Conservation (phyloP, 2,888 invertebrate genomes). For the Nomada flava region DNA sequence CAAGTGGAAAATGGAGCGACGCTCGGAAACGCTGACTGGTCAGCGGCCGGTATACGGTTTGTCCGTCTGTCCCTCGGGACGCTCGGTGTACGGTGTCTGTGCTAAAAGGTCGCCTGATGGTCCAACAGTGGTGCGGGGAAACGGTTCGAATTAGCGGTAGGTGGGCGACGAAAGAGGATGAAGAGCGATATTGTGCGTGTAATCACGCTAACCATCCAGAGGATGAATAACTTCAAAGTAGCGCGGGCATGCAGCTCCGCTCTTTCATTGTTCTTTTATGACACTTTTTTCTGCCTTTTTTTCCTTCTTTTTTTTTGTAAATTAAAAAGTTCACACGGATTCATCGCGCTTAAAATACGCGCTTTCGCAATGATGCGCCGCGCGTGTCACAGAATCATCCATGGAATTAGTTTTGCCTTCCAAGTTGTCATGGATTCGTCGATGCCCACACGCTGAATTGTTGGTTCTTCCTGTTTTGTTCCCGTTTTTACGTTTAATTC, state of each 20-base stretch:
- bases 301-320: not conserved
- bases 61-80: constrained; percentile 79
- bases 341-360: constrained; percentile 20
- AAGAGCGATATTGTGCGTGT: constrained; percentile 78
- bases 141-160: constrained; percentile 58
- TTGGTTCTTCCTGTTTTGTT: not conserved
- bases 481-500: constrained; percentile 7
- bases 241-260: no score
- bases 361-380: constrained; percentile 20
- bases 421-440: no score
- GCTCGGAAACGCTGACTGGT: constrained; percentile 75
- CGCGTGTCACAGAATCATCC: constrained; percentile 21
- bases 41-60: constrained; percentile 69
- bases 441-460: no score
- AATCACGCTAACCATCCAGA: constrained; percentile 76
- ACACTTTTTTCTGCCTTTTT: constrained; percentile 40
- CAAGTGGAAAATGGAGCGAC: constrained; percentile 76
- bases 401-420: constrained; percentile 10
- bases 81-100: constrained; percentile 55
- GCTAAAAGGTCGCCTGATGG: constrained; percentile 63
- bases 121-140: constrained; percentile 59
- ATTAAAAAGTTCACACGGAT: constrained; percentile 36
- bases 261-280: not conserved
- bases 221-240: no score
- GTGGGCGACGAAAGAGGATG: constrained; percentile 71